These are phyloP conservation scores for Hipparchia semele DNA, from an alignment of 2,888 invertebrate genomes.

Conservation along the genomic window DNA sequence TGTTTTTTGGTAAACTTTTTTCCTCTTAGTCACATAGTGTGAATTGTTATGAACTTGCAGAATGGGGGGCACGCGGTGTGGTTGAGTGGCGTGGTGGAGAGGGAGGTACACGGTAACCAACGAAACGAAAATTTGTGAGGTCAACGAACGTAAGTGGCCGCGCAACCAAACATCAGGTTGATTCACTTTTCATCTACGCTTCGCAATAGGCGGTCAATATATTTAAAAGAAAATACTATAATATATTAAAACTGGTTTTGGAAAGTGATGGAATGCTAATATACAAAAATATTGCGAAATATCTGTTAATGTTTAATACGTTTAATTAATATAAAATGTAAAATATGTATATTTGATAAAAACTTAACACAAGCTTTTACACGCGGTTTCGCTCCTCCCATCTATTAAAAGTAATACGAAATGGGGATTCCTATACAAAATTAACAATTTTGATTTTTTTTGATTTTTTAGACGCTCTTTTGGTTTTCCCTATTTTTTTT, in stretches of 20 bases:
- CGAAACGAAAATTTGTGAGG: constrained; percentile 83
- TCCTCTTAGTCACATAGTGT: constrained; percentile 63
- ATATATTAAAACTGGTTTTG: constrained; percentile 58
- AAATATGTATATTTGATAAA: background rate
- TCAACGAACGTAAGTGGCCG: constrained; percentile 80
- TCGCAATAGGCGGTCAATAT: constrained; percentile 55
- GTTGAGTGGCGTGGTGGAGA: constrained; percentile 46
- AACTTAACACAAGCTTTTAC: background rate
- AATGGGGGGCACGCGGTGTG: constrained; percentile 56
- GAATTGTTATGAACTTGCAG: constrained; percentile 58
- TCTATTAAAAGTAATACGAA: too few species aligned
- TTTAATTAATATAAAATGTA: background rate
- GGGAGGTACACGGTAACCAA: constrained; percentile 66
- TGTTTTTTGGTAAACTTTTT: constrained; percentile 24
- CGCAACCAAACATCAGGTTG: constrained; percentile 76
- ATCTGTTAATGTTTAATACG: background rate
- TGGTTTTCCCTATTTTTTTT: too few species aligned
- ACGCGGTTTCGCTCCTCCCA: too few species aligned
- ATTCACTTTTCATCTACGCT: constrained; percentile 82
- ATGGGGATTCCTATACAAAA: too few species aligned
- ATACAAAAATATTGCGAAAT: constrained; percentile 18
- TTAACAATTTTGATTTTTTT: too few species aligned
- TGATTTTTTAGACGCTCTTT: too few species aligned
- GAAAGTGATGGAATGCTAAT: constrained; percentile 34
- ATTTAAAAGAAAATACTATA: constrained; percentile 44